phyloP scores from a whole-genome alignment of 2,797 vertebrate genomes.

The Sternotherus odoratus region DNA sequence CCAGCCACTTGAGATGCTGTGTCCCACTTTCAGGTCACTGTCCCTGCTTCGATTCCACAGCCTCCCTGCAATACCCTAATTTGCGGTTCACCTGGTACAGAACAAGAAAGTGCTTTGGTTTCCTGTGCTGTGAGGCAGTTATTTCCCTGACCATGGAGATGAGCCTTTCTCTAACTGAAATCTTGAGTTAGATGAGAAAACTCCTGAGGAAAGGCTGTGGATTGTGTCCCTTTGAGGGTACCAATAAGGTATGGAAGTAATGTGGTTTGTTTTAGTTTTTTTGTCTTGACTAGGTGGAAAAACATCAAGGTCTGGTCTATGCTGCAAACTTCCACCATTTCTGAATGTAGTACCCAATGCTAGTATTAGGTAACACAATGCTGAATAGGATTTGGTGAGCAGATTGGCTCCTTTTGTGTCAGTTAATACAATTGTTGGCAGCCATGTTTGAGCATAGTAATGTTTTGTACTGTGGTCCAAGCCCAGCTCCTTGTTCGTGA shows the following conservation, averaged over 20 bases:
- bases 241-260: neutral
- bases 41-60: neutral
- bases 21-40: neutral
- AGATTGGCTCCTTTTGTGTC: neutral
- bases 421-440: neutral
- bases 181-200: neutral
- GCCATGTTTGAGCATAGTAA: neutral
- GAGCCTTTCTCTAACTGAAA: neutral
- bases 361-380: neutral
- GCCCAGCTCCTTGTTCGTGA: neutral
- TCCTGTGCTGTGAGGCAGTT: neutral
- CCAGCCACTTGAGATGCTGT: neutral
- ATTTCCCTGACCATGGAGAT: neutral
- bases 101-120: neutral
- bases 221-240: neutral
- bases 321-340: neutral
- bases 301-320: neutral
- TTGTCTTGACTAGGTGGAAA: neutral
- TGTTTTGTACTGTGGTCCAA: neutral
- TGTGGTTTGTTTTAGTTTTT: accelerated
- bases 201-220: neutral
- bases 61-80: neutral
- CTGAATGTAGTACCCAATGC: neutral
- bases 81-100: neutral
- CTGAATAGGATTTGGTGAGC: neutral